Percentiles rank a stretch among this genome's conserved stretches.
These are phyloP conservation scores for Nautilus pompilius DNA, from an alignment of 1,140 invertebrate genomes.

Conservation along the genomic window DNA sequence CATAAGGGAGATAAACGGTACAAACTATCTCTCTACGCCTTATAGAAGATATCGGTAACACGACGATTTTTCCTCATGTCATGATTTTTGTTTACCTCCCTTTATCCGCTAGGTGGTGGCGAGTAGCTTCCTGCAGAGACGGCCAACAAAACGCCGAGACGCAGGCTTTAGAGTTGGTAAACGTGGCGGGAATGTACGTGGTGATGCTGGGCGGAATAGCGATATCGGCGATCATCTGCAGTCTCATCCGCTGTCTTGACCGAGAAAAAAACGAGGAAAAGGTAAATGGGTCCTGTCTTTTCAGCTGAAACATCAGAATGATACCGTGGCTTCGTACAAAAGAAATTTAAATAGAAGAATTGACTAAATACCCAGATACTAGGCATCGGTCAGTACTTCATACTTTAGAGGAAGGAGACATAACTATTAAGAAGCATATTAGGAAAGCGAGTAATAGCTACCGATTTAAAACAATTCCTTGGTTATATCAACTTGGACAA, in stretches of 20 bases:
- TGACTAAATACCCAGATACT: too few relatives aligned
- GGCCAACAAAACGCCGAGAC: conserved; percentile 39
- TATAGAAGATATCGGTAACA: background rate
- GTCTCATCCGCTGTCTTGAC: conserved; percentile 26
- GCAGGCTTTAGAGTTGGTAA: conserved; percentile 64
- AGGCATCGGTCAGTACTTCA: too few relatives aligned
- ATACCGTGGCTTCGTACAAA: too few relatives aligned
- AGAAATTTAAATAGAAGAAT: too few relatives aligned
- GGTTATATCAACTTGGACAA: too few relatives aligned
- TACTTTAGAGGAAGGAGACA: too few relatives aligned
- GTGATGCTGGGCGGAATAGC: conserved; percentile 66
- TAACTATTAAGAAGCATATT: too few relatives aligned
- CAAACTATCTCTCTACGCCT: background rate
- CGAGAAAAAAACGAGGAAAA: conserved; percentile 20
- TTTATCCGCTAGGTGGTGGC: conserved; percentile 36
- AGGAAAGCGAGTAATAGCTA: too few relatives aligned
- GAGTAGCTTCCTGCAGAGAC: conserved; percentile 39
- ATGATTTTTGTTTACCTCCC: background rate
- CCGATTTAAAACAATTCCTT: too few relatives aligned
- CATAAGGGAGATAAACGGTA: background rate
- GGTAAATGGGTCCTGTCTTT: conserved; percentile 22
- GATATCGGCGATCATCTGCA: conserved; percentile 30
- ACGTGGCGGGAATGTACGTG: conserved; percentile 88
- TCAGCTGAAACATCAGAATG: too few relatives aligned
- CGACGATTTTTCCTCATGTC: too few relatives aligned